A percentile compares a stretch with the other conserved stretches of the same genome.
These are phyloP conservation scores for Acanthoscelides obtectus DNA, from an alignment of 2,888 invertebrate genomes.

Conservation along the genomic window DNA sequence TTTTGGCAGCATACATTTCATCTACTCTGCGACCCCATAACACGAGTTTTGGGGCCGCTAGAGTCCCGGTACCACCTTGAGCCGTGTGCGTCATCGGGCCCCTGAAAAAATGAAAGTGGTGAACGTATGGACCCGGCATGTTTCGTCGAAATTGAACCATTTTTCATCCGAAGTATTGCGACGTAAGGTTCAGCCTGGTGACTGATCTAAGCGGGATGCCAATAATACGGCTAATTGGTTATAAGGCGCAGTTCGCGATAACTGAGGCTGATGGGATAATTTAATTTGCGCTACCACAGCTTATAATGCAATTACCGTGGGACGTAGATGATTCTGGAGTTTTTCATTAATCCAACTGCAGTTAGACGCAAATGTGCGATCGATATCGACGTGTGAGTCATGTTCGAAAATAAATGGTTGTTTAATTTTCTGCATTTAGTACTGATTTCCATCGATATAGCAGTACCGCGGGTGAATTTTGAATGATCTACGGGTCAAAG, in stretches of 20 bases:
- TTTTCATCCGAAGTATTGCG: neutral
- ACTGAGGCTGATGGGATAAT: neutral
- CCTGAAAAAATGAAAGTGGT: too few relatives aligned
- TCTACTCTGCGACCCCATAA: too few relatives aligned
- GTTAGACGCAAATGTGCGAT: neutral
- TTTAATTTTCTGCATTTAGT: neutral
- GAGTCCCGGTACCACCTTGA: too few relatives aligned
- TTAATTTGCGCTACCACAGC: neutral
- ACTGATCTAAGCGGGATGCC: neutral
- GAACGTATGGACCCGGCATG: too few relatives aligned
- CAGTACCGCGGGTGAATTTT: too few relatives aligned
- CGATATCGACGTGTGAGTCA: neutral
- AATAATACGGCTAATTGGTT: neutral
- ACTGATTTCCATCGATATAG: neutral
- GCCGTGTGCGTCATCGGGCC: too few relatives aligned
- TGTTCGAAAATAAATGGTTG: neutral
- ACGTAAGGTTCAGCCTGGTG: neutral
- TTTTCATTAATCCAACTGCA: neutral
- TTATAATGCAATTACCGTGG: neutral
- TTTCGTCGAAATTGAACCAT: too few relatives aligned
- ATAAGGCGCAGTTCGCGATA: neutral
- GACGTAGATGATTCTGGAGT: neutral
- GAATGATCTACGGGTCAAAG: too few relatives aligned
- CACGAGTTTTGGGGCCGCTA: too few relatives aligned
- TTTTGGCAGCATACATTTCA: too few relatives aligned